Evolutionary conservation across 2,888 invertebrate species (phyloP).

Genomic region (Kuschelorhynchus macadamiae): DNA sequence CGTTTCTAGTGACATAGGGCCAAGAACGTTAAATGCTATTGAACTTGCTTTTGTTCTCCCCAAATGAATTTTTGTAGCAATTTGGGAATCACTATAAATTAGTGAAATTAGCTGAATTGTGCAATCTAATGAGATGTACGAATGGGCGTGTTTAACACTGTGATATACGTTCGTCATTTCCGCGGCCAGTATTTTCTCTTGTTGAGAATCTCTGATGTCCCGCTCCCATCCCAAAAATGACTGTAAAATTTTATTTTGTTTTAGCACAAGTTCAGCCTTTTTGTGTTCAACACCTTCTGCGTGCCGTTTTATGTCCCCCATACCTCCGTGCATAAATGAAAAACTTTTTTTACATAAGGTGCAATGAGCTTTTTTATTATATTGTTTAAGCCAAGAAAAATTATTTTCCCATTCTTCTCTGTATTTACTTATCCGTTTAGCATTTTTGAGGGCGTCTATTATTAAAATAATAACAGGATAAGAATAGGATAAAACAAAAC

Average conservation of each 20-base stretch:
- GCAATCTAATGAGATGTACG: constrained; percentile 2
- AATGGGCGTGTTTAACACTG: neutral
- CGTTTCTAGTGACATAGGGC: too few species aligned
- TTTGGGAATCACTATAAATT: too few species aligned
- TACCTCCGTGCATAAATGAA: neutral
- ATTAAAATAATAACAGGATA: too few species aligned
- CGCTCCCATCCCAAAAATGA: neutral
- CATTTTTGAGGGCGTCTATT: too few species aligned
- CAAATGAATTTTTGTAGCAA: too few species aligned
- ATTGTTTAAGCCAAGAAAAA: constrained; percentile 3
- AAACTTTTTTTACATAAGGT: neutral
- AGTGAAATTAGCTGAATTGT: neutral
- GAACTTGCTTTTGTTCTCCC: too few species aligned
- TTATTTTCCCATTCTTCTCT: neutral
- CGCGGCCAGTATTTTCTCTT: neutral
- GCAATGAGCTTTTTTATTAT: neutral
- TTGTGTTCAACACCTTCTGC: neutral
- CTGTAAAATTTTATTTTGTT: too few species aligned
- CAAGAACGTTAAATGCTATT: too few species aligned
- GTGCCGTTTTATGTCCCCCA: neutral
- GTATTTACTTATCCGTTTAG: too few species aligned
- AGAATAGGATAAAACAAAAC: too few species aligned
- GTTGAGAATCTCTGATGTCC: neutral
- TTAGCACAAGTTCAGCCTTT: neutral
- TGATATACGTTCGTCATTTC: neutral